Evolutionary conservation across 2,113 vertebrate genomes (phyloP).

Genomic region (Tachysurus fulvidraco): DNA sequence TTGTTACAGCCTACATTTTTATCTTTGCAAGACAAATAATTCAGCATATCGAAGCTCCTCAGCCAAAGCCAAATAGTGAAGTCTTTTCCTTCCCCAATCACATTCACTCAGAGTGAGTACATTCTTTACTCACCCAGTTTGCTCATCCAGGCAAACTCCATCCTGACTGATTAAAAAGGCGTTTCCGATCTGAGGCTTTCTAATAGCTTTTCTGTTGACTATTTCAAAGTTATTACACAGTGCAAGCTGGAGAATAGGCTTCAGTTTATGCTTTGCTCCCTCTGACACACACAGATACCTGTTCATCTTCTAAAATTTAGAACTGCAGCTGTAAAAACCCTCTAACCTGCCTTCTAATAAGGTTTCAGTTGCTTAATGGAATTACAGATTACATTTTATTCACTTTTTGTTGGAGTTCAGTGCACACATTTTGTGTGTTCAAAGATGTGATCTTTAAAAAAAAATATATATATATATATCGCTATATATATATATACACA

Average conservation of each 20-base stretch:
- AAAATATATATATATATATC: neutral
- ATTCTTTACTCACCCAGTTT: constrained; percentile 15
- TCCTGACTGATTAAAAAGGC: constrained; percentile 22
- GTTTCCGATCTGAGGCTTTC: neutral
- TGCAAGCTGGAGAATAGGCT: neutral
- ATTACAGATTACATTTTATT: neutral
- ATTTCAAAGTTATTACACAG: constrained; percentile 30
- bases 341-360: neutral
- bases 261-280: neutral
- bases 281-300: neutral
- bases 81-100: neutral
- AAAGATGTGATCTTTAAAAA: neutral
- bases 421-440: neutral
- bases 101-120: neutral
- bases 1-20: neutral
- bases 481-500: too few species aligned
- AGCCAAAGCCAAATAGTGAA: neutral
- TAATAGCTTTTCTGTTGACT: constrained; percentile 31
- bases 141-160: constrained; percentile 9
- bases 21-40: neutral
- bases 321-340: neutral
- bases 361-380: neutral
- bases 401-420: neutral
- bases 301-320: neutral
- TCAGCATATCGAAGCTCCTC: neutral